A percentile compares a stretch with the other conserved stretches of the same genome.
Conservation (phyloP, 2,113 vertebrate genomes). For the Nannospalax galili region DNA sequence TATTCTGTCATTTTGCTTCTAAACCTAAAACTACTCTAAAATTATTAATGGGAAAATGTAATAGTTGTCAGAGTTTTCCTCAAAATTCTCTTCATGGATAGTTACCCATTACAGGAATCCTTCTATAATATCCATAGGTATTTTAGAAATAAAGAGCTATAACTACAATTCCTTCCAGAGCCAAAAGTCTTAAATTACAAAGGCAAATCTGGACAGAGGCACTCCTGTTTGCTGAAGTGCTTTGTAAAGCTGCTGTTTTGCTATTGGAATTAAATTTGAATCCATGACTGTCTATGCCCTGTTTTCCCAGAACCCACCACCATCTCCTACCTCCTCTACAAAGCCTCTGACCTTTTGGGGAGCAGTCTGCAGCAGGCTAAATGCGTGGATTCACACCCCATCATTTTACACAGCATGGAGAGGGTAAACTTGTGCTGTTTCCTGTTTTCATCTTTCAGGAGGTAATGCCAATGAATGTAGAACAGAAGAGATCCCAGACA, state of each 20-base stretch:
- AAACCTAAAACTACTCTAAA: slow-evolving; percentile 24
- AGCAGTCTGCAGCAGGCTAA: background rate
- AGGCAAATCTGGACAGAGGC: background rate
- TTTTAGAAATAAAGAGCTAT: slow-evolving; percentile 8
- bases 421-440: background rate
- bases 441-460: background rate
- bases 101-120: background rate
- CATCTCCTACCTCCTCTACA: background rate
- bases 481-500: background rate
- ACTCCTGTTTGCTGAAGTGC: background rate
- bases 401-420: background rate
- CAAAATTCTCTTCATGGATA: background rate
- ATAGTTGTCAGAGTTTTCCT: background rate
- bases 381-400: background rate
- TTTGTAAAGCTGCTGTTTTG: background rate
- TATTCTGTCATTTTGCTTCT: background rate
- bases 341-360: background rate
- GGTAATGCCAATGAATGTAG: background rate
- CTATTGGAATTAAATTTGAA: slow-evolving; percentile 4
- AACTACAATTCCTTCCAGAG: slow-evolving; percentile 2
- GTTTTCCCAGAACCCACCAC: background rate
- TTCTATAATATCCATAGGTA: background rate
- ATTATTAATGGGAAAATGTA: background rate
- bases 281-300: background rate
- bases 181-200: background rate